phyloP scores from a whole-genome alignment of 2,888 invertebrate genomes.

The Perdita meconis region DNA sequence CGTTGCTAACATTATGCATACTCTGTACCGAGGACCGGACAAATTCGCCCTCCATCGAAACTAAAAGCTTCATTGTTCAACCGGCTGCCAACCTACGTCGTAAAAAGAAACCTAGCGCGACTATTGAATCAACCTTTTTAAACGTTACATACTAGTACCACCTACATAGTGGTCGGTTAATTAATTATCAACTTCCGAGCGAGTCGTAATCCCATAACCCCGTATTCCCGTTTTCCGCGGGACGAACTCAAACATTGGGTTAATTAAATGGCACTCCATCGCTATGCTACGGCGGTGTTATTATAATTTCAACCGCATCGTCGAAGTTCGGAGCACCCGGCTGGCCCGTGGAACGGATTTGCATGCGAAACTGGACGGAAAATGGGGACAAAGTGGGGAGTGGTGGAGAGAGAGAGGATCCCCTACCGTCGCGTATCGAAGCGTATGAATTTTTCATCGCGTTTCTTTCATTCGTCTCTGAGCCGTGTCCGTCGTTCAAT shows the following conservation, averaged over 20 bases:
- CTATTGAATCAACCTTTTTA: background rate
- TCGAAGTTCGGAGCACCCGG: background rate
- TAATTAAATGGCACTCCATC: slow-evolving; percentile 9
- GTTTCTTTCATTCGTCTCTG: slow-evolving; percentile 14
- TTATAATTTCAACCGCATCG: slow-evolving; percentile 25
- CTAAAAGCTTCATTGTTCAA: background rate
- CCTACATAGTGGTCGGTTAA: background rate
- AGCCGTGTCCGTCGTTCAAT: background rate
- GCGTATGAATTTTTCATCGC: slow-evolving; percentile 22
- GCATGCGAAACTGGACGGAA: slow-evolving; percentile 9
- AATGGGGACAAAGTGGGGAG: background rate
- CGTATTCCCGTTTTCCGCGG: background rate
- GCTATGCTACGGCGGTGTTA: background rate
- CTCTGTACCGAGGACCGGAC: background rate
- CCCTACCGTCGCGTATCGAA: background rate
- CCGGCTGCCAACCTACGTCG: background rate
- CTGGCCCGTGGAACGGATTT: background rate
- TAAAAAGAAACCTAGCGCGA: background rate
- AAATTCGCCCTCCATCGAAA: background rate
- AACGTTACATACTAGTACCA: too few relatives aligned
- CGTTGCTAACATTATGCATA: background rate
- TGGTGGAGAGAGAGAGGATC: too few relatives aligned
- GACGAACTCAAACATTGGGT: slow-evolving; percentile 23
- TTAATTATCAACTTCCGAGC: background rate
- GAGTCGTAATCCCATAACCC: too few relatives aligned